Evolutionary conservation across 1,140 invertebrate species (phyloP).

Genomic region (Diuraphis noxia): DNA sequence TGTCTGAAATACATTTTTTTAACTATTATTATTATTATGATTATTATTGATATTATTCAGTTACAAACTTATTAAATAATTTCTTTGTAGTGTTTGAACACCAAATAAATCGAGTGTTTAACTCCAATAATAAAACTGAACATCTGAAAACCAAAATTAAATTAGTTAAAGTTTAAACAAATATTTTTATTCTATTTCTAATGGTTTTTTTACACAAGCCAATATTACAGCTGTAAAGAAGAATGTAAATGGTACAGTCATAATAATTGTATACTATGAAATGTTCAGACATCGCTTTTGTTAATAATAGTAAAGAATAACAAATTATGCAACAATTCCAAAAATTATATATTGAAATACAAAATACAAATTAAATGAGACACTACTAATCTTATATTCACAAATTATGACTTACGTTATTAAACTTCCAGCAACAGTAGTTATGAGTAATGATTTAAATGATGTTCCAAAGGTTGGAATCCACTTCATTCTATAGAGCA

Average conservation of each 20-base stretch:
- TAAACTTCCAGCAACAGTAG: constrained; percentile 72
- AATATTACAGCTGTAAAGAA: constrained; percentile 16
- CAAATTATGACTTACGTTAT: constrained; percentile 61
- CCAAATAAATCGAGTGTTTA: constrained; percentile 12
- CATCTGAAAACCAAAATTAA: constrained; percentile 5
- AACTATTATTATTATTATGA: neutral
- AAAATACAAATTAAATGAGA: neutral
- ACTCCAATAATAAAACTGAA: constrained; percentile 32
- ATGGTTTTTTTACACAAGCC: constrained; percentile 26
- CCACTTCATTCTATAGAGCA: constrained; percentile 73
- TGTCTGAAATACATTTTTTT: constrained; percentile 15
- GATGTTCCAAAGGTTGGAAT: constrained; percentile 71
- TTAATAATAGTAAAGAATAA: constrained; percentile 24
- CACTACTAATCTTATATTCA: neutral
- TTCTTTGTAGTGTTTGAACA: constrained; percentile 37
- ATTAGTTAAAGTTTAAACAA: neutral
- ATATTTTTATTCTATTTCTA: neutral
- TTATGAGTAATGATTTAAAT: constrained; percentile 75
- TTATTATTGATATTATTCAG: constrained; percentile 21
- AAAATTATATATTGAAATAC: constrained; percentile 41
- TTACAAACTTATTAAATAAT: constrained; percentile 2
- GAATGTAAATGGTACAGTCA: constrained; percentile 1
- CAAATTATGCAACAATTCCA: constrained; percentile 8
- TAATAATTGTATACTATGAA: constrained; percentile 16
- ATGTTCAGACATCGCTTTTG: neutral